A percentile compares a stretch with the other conserved stretches of the same genome.
phyloP scores from a whole-genome alignment of 2,888 invertebrate species.

The Dugesia japonica region DNA sequence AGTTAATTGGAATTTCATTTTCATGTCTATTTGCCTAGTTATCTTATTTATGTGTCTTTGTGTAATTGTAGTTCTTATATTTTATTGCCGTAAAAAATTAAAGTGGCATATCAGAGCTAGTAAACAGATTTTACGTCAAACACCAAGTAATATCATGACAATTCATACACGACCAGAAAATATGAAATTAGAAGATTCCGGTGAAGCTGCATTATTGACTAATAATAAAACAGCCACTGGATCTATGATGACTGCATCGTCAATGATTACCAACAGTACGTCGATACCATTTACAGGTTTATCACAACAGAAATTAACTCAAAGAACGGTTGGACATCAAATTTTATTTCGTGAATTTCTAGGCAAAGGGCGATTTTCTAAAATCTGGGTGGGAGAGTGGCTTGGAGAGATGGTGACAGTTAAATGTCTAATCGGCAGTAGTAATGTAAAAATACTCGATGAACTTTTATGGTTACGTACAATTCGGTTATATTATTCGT shows the following conservation, averaged over 20 bases:
- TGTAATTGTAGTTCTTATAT: neutral
- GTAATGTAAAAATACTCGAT: neutral
- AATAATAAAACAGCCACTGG: neutral
- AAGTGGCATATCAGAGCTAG: neutral
- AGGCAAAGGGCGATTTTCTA: slow-evolving; percentile 21
- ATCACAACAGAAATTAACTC: neutral
- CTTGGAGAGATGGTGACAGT: neutral
- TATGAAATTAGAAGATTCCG: neutral
- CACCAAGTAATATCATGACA: neutral
- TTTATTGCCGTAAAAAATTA: neutral
- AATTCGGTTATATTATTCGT: neutral
- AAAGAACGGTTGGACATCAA: slow-evolving; percentile 22
- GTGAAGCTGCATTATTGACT: neutral
- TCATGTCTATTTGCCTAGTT: neutral
- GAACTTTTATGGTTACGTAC: slow-evolving; percentile 9
- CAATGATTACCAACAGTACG: neutral
- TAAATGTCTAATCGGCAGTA: neutral
- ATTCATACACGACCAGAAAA: neutral
- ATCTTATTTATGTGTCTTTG: neutral
- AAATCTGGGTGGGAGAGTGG: slow-evolving; percentile 25
- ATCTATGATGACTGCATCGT: neutral
- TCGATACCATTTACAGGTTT: neutral
- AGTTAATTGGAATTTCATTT: neutral
- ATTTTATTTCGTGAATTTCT: neutral
- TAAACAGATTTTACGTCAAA: neutral